Conservation (phyloP, 2,888 invertebrate species). For the Rhingia rostrata region DNA sequence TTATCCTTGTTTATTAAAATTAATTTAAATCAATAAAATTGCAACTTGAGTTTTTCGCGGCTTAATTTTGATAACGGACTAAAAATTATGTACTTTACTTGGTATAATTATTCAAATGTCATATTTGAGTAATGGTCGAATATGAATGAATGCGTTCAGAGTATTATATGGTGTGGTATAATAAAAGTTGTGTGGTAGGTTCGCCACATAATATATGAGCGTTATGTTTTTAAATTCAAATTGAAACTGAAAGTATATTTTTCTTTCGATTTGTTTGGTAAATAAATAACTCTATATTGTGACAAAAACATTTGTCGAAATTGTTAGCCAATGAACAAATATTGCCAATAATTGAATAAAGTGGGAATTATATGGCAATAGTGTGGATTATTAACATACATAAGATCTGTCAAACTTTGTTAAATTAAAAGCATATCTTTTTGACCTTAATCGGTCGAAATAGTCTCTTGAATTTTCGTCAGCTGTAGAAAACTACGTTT, state of each 20-base stretch:
- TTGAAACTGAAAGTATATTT: not conserved
- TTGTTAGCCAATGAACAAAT: too few species aligned
- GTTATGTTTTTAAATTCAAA: not conserved
- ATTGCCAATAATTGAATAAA: too few species aligned
- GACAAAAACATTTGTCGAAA: too few species aligned
- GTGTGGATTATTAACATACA: too few species aligned
- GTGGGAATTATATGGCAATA: too few species aligned
- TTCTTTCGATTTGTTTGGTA: too few species aligned
- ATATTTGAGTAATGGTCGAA: conserved; percentile 38
- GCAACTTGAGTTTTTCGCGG: conserved; percentile 33
- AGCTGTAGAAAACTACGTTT: too few species aligned
- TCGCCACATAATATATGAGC: not conserved
- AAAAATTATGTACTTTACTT: not conserved
- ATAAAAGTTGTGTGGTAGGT: not conserved
- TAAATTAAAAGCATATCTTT: too few species aligned
- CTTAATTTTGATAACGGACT: conserved; percentile 49
- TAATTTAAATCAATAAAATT: not conserved
- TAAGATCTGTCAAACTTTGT: too few species aligned
- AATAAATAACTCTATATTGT: too few species aligned
- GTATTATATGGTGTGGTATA: not conserved
- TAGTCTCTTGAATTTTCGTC: too few species aligned
- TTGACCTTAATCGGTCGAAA: too few species aligned
- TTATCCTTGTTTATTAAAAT: not conserved
- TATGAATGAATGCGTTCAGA: conserved; percentile 6
- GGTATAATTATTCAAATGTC: conserved; percentile 50